phyloP scores from a whole-genome alignment of 2,113 vertebrate species.

The Spilogale gracilis region DNA sequence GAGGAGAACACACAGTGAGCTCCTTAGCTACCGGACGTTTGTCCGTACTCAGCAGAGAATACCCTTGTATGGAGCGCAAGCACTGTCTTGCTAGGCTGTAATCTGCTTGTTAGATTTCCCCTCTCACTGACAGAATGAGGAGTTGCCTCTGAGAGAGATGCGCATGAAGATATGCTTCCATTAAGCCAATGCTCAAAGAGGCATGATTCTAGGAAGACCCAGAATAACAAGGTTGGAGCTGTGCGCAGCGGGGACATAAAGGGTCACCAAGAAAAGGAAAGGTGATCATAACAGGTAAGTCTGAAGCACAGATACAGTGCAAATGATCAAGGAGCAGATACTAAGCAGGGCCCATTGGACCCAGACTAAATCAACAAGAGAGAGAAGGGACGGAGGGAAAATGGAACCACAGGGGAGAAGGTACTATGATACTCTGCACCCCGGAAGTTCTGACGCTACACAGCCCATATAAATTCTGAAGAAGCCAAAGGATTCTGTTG shows the following conservation, averaged over 20 bases:
- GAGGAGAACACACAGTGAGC: background rate
- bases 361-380: background rate
- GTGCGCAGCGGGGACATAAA: background rate
- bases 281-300: background rate
- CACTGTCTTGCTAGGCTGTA: background rate
- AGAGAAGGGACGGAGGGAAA: background rate
- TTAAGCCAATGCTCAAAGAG: background rate
- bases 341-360: background rate
- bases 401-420: background rate
- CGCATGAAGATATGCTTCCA: background rate
- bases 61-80: background rate
- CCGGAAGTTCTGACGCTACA: background rate
- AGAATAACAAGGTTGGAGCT: background rate
- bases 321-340: background rate
- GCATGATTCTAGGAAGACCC: background rate
- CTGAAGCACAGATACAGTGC: conserved; percentile 15
- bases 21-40: background rate
- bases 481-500: background rate
- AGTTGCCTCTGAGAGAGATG: background rate
- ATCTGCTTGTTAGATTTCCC: background rate
- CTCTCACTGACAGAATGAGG: background rate
- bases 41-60: background rate
- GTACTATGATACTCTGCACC: background rate
- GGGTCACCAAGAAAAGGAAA: background rate
- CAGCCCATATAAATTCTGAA: background rate